Evolutionary conservation across 2,113 vertebrate species (phyloP).

Genomic region (Chrysemys picta): DNA sequence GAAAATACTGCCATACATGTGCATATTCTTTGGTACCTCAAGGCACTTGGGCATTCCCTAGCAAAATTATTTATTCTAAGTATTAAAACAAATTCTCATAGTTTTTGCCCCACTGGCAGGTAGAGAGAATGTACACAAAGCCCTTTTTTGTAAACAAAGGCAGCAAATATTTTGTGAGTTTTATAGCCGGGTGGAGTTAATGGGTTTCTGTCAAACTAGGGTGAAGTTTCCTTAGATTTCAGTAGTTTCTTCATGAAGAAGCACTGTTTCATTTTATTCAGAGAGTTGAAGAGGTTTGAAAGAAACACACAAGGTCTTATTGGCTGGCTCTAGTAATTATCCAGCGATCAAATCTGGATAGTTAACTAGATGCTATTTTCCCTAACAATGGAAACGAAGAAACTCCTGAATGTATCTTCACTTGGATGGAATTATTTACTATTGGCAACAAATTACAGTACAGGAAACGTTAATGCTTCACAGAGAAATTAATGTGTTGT

Average conservation of each 20-base stretch:
- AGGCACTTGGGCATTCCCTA: background rate
- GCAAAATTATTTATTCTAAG: background rate
- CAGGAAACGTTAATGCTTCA: slow-evolving; percentile 60
- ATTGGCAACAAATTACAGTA: slow-evolving; percentile 23
- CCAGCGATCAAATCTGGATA: background rate
- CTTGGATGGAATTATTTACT: slow-evolving; percentile 71
- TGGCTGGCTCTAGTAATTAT: slow-evolving; percentile 32
- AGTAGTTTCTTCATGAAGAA: slow-evolving; percentile 24
- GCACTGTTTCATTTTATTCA: background rate
- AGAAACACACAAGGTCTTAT: background rate
- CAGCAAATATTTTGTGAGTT: background rate
- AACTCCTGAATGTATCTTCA: background rate
- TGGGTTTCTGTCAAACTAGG: rapidly evolving
- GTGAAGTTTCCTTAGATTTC: background rate
- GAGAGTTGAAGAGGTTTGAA: slow-evolving; percentile 15
- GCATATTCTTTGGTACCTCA: background rate
- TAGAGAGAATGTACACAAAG: background rate
- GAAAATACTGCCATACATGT: background rate
- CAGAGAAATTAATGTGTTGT: slow-evolving; percentile 38
- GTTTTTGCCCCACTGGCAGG: background rate
- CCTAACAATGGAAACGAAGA: slow-evolving; percentile 13
- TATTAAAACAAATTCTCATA: background rate
- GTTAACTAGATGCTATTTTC: background rate
- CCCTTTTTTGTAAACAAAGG: background rate
- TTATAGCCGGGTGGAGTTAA: background rate